These are phyloP conservation scores for Dusona sp. DNA, from an alignment of 2,888 invertebrate genomes.

Conservation along the genomic window DNA sequence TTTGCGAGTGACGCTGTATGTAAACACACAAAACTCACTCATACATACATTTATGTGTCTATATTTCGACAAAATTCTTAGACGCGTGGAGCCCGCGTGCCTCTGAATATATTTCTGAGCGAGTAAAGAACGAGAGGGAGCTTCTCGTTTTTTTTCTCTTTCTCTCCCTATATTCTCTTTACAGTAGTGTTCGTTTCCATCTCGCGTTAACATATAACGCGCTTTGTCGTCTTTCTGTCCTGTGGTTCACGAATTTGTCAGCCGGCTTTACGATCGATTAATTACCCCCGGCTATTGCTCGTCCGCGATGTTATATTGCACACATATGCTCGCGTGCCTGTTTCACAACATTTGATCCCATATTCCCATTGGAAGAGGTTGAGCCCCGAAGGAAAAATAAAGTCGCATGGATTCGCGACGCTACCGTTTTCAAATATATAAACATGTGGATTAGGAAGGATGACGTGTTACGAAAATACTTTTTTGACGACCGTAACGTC, in stretches of 20 bases:
- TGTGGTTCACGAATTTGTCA: conserved; percentile 68
- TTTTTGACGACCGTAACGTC: conserved; percentile 34
- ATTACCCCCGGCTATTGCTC: conserved; percentile 60
- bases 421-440: conserved; percentile 5
- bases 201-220: conserved; percentile 53
- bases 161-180: background rate
- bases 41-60: background rate
- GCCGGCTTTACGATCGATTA: conserved; percentile 70
- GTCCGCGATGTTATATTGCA: conserved; percentile 37
- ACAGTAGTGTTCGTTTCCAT: conserved; percentile 7
- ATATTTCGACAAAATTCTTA: conserved; percentile 10
- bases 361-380: background rate
- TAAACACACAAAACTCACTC: conserved; percentile 10
- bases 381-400: background rate
- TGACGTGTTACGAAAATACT: conserved; percentile 54
- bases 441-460: background rate
- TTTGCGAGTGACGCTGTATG: conserved; percentile 9
- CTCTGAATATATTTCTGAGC: conserved; percentile 63
- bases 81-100: conserved; percentile 64
- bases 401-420: background rate
- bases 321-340: conserved; percentile 39
- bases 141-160: conserved; percentile 29
- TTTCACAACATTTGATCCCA: background rate
- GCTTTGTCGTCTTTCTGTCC: conserved; percentile 52
- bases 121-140: conserved; percentile 34